These are phyloP conservation scores for Aphyosemion australe DNA, from an alignment of 2,113 vertebrate species.

Conservation along the genomic window DNA sequence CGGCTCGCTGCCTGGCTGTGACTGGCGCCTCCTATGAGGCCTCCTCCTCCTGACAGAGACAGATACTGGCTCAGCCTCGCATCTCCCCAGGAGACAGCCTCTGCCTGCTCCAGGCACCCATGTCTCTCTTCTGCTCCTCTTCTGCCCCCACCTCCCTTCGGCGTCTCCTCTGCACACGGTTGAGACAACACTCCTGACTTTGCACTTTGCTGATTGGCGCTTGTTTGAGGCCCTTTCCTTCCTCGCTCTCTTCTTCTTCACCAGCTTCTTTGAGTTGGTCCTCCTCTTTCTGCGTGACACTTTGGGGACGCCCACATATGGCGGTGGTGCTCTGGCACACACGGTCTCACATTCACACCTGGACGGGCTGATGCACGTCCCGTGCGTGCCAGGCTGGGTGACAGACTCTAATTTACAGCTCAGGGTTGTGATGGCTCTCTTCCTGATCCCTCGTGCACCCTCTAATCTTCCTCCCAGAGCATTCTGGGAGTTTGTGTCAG, in stretches of 20 bases:
- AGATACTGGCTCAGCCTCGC: slow-evolving; percentile 63
- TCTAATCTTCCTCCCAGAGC: slow-evolving; percentile 77
- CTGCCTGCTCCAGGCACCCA: slow-evolving; percentile 46
- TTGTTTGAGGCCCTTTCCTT: slow-evolving; percentile 67
- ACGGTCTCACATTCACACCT: slow-evolving; percentile 67
- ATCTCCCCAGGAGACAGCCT: slow-evolving; percentile 64
- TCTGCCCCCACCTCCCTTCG: slow-evolving; percentile 51
- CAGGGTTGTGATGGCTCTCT: slow-evolving; percentile 76
- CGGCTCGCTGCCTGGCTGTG: slow-evolving; percentile 45
- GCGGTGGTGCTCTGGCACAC: slow-evolving; percentile 34
- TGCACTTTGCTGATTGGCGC: slow-evolving; percentile 68
- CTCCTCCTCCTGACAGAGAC: slow-evolving; percentile 66
- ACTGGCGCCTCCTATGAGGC: slow-evolving; percentile 63
- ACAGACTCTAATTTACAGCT: slow-evolving; percentile 80
- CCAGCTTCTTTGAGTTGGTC: slow-evolving; percentile 49
- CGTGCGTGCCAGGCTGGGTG: slow-evolving; percentile 65
- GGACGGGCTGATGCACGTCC: slow-evolving; percentile 57
- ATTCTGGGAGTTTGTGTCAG: slow-evolving; percentile 73
- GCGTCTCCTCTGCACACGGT: slow-evolving; percentile 67
- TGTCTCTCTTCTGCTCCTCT: slow-evolving; percentile 40
- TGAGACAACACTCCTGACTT: slow-evolving; percentile 75
- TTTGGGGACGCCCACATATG: slow-evolving; percentile 43
- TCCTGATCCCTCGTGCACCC: slow-evolving; percentile 61
- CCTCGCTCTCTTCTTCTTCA: slow-evolving; percentile 61
- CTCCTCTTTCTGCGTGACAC: slow-evolving; percentile 58